Base-by-base conservation (phyloP, 2,113 vertebrate genomes). In the Thamnaconus septentrionalis region DNA sequence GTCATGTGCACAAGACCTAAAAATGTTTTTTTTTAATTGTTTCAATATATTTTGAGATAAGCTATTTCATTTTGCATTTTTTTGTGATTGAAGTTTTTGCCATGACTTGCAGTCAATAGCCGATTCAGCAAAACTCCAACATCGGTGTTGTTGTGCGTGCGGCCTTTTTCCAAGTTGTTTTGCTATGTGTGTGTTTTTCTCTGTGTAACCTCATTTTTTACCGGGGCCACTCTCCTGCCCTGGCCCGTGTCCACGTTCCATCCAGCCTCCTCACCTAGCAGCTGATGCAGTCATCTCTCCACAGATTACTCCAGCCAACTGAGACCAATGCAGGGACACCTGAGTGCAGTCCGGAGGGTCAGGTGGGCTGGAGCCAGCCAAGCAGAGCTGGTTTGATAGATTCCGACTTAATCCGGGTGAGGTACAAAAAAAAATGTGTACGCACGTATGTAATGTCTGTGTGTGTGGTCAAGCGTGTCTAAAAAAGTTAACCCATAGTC, bases 261-360 rank as follows among this genome's bases (percentile, higher is more conserved):
- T 70, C 67, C 59, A 57, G 71, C 60, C 50, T 73, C 72, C 59
- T 69, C 80, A 76, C 58, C 61, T 71, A 69, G 70, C 88, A 90
- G 83, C 86, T 90, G 86, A 86, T 80, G 82, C 82, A 55, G 42
- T 68, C 4, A 69, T 67, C 52, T 80, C 82, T 88, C 86, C 31
- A 76, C 48, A 78, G 88, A 83, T 53, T 75, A 59, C 75, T 61
- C 10, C 1, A 10, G 77, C 77, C 85, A 82, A 82, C 76, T 76
- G 86, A 85, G 85, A 83, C 77, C 67, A 11, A 48, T 5, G 47
- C 55, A 50, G 42, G 11, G 61, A 82, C 87, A 89, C 87, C 87
- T 89, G 87, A 83, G 87, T 82, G 76, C 71, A 64, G 59, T 3
- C 12, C 53, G 62, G 66, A 61, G 80, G 31, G 73, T 85, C 87